Evolutionary conservation across 1,140 invertebrate species (phyloP), one percentile per base, ranked within the genome.

Genomic region (Drosophila persimilis): DNA sequence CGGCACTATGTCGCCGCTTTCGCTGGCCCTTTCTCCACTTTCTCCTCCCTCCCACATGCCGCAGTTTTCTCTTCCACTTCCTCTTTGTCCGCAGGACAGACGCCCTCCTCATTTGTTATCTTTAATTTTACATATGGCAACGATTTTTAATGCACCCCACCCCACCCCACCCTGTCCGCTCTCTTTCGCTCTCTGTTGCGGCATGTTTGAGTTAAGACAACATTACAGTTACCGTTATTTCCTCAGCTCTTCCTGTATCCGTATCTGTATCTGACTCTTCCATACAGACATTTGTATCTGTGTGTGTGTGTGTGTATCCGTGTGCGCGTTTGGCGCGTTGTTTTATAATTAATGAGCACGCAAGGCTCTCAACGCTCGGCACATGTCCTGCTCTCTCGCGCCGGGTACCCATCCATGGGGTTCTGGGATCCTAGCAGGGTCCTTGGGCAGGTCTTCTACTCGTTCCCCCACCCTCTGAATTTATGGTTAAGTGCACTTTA

Each of bases 401-500:
- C 45, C 6, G 47, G 20, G 24, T 55, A 8, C 43, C 24, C n/a
- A 41, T 20, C 20, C 15, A 8, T 7, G 41, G 13, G 13, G 20
- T 13, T 39, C 24, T 45, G 41, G 24, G 41, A 20, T 41, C 51
- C 51, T 35, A 20, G 31, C 15, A 20, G 31, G 29, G 51, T 39
- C 35, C 53, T 39, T 39, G 35, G 35, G 35, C 35, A 71, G 51
- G 13, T 57, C 66, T 52, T 69, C 65, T 57, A 57, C 65, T 45
- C 69, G 62, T 58, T 73, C 17, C 17, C 41, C 47, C 31, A 29
- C 46, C 41, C 22, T 26, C 58, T 73, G 83, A 88, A 88, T 88
- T 88, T 88, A 88, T 88, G 83, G 74, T 88, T 88, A 88, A 88
- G 84, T 88, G 83, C 83, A 88, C 83, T 88, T 88, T 88, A 88